Base-by-base conservation (phyloP, 2,797 vertebrate genomes). In the Paedocypris micromegethes region DNA sequence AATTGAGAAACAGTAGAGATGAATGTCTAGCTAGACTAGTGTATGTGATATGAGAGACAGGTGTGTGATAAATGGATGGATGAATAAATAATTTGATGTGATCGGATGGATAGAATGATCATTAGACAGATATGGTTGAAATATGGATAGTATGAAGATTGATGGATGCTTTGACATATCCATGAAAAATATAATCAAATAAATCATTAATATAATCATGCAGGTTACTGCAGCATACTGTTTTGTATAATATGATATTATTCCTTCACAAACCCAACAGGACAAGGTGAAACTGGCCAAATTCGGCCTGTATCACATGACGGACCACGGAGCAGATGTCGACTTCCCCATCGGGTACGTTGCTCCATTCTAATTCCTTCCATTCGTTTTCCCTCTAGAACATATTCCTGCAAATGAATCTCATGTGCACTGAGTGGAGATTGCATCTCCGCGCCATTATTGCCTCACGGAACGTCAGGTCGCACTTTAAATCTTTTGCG, bases 301-400 rank as follows among this genome's bases (percentile, higher is more conserved):
- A 85, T 99, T 97, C 85, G 96, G 96, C 46, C 89, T 98, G 75
- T 98, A 98, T 85, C 92, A 98, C 80, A 98, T 99, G 95, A 98
- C 96, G 52, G 93, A 93, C 86, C 91, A 93, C 38, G 96, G 95
- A 60, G 92, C 93, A 45, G 96, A 98, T 88, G 96, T 98, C 65
- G 95, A 98, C 84, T 99, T 99, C 75, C 96, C 96, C 75, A 93
- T 98, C 72, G 96, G 96, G 96, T 99, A 89, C 79, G 89, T 50
- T 44, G 23, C 61, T 66, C 39, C 8, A 3, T 8, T 45, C 0
- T 60, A 56, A 72, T 45, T 78, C 68, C 59, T 68, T 55, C 68
- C 75, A 64, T 75, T 80, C 70, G 68, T 76, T 50, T 23, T 43
- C 8, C 45, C 50, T 48, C 6, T 8, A 4, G 47, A 60, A 49